phyloP scores from a whole-genome alignment of 2,888 invertebrate species.

The Agapetus fuscipes region DNA sequence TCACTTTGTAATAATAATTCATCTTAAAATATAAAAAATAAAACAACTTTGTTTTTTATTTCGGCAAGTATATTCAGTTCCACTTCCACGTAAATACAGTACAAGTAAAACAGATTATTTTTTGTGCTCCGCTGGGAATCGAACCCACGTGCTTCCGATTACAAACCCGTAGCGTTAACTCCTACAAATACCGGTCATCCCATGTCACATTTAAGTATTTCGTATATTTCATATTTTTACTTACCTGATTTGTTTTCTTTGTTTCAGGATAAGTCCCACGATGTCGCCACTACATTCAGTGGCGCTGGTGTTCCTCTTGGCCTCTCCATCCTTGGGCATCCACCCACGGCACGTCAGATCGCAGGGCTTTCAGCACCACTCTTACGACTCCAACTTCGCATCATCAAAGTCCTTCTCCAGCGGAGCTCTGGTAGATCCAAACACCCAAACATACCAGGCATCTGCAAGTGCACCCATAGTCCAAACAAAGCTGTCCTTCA shows the following conservation, averaged over 20 bases:
- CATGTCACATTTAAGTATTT: no score
- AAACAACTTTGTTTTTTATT: no score
- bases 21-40: no score
- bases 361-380: constrained; percentile 12
- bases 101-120: no score
- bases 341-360: constrained; percentile 24
- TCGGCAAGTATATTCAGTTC: no score
- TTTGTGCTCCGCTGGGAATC: no score
- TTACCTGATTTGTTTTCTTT: background rate
- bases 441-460: constrained; percentile 29
- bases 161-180: no score
- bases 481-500: constrained; percentile 37
- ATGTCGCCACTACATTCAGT: constrained; percentile 30
- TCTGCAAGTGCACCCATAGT: constrained; percentile 31
- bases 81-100: no score
- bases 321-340: constrained; percentile 23
- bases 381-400: constrained; percentile 3
- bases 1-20: no score
- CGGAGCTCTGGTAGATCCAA: constrained; percentile 9
- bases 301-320: constrained; percentile 25
- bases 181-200: no score
- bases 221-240: no score
- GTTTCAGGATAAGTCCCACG: constrained; percentile 12
- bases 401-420: background rate
- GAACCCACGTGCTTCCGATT: no score